These are phyloP conservation scores for Phyllotis vaccarum DNA, from an alignment of 2,797 vertebrate genomes.

Conservation along the genomic window DNA sequence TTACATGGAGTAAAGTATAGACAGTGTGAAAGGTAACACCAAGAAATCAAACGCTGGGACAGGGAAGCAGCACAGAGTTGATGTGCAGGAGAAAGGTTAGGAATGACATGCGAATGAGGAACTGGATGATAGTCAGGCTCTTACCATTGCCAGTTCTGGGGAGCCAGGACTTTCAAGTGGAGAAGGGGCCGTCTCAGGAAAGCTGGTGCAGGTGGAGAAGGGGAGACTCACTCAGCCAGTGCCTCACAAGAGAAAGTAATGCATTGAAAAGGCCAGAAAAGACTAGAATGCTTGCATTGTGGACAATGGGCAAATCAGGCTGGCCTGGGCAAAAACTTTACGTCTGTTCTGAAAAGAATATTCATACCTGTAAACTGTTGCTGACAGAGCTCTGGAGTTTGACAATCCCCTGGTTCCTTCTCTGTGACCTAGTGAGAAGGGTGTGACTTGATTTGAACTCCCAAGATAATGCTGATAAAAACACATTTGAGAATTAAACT, in stretches of 20 bases:
- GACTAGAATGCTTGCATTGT: not conserved
- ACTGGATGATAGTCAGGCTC: not conserved
- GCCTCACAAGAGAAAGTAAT: not conserved
- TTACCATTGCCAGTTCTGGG: not conserved
- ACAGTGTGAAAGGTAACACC: not conserved
- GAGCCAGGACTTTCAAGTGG: not conserved
- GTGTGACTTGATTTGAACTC: not conserved
- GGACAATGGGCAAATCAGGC: not conserved
- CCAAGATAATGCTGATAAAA: not conserved
- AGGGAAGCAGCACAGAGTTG: not conserved
- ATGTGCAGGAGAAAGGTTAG: not conserved
- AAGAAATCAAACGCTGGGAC: not conserved
- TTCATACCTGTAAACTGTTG: not conserved
- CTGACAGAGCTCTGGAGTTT: not conserved
- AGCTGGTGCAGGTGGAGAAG: not conserved
- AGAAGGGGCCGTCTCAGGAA: not conserved
- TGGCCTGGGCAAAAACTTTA: not conserved
- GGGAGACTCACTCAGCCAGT: not conserved
- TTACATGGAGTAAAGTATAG: not conserved
- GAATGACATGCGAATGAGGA: not conserved
- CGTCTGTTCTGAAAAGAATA: not conserved
- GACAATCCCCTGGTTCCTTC: not conserved
- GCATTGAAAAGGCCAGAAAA: not conserved
- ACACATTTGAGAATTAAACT: not conserved
- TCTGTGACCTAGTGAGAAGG: not conserved